Evolutionary conservation across 2,797 vertebrate genomes (phyloP).

Genomic region (Channa striata): DNA sequence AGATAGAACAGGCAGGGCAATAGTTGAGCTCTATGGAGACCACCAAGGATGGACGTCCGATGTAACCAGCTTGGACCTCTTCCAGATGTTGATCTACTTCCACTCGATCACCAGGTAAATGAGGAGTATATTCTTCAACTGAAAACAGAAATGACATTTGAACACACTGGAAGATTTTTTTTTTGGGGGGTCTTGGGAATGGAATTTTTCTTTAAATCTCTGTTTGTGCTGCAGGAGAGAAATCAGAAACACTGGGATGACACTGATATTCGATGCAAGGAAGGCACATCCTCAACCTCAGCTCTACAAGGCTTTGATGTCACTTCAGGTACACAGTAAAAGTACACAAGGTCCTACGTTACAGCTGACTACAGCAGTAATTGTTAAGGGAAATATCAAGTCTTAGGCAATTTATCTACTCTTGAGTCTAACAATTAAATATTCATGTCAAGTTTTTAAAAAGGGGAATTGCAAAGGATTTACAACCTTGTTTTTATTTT

Average conservation of each 20-base stretch:
- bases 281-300: slow-evolving; percentile 78
- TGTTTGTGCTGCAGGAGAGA: slow-evolving; percentile 80
- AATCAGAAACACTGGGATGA: slow-evolving; percentile 84
- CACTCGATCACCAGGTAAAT: slow-evolving; percentile 88
- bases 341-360: background rate
- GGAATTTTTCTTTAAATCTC: background rate
- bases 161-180: background rate
- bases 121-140: background rate
- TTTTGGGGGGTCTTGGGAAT: background rate
- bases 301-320: slow-evolving; percentile 86
- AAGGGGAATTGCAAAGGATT: background rate
- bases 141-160: background rate
- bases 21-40: slow-evolving; percentile 89
- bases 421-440: background rate
- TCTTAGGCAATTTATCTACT: slow-evolving; percentile 24
- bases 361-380: slow-evolving; percentile 8
- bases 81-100: slow-evolving; percentile 87
- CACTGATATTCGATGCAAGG: slow-evolving; percentile 88
- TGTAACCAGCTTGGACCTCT: slow-evolving; percentile 83
- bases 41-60: slow-evolving; percentile 84
- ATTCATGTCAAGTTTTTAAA: background rate
- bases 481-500: background rate
- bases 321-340: slow-evolving; percentile 83
- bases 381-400: slow-evolving; percentile 27
- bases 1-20: slow-evolving; percentile 86